Evolutionary conservation across 1,140 invertebrate genomes (phyloP), one percentile per base, ranked within the genome.

Genomic region (Bombus waltoni): DNA sequence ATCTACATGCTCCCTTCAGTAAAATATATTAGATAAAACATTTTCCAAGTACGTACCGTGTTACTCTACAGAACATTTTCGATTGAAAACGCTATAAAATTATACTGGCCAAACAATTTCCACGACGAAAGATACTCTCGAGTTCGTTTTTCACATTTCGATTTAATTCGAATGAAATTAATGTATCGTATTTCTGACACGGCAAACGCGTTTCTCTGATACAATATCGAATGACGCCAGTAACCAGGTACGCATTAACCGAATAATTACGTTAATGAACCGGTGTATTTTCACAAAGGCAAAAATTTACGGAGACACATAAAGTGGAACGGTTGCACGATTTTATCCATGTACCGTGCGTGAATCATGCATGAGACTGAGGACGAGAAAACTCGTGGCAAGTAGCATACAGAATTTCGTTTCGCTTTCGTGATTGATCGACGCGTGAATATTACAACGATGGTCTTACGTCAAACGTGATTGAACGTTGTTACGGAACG

Each of bases 401-500:
- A 65, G n/a, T 62, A 72, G 57, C 53, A 72, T 59, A 80, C 6
- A 11, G 40, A 38, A 72, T 65, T 71, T 62, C 47, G 53, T 62
- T 38, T 65, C 57, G 11, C 22, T 38, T 32, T 59, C 72, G 28
- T 85, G 76, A 85, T 85, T 80, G 83, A 85, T 85, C 68, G 77
- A 22, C 57, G 9, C 68, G 77, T 85, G 68, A 85, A 85, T 80
- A 85, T 85, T 80, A 71, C 68, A 85, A 80, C 76, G 83, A 65
- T 57, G 68, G 75, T 85, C 66, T 85, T 85, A 85, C 83, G 77
- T 85, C 83, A 80, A 85, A 70, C 68, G 83, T 84, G 81, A 83
- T 83, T 68, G 47, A 53, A 83, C 75, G 74, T 78, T 71, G 65
- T 57, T 83, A 85, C 28, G 77, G 68, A 73, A 72, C 42, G 76